Conservation (phyloP, 2,888 invertebrate genomes). For the Drosophila hawaiiensis region DNA sequence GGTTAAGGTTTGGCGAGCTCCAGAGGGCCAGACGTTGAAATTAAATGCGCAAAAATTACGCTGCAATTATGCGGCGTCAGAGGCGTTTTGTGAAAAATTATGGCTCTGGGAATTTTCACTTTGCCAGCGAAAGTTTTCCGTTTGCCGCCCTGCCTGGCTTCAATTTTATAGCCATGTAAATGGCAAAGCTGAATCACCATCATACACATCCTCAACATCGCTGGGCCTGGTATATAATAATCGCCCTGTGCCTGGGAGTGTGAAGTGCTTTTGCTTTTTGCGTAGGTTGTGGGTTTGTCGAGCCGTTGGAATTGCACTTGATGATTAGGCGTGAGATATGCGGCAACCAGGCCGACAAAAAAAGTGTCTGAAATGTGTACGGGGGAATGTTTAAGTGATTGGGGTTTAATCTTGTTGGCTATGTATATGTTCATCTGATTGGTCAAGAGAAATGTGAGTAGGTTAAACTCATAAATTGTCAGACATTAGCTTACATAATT, state of each 20-base stretch:
- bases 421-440: constrained; percentile 4
- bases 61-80: constrained; percentile 77
- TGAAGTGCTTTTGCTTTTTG: constrained; percentile 45
- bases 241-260: constrained; percentile 45
- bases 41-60: constrained; percentile 77
- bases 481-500: background rate
- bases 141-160: constrained; percentile 29
- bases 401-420: background rate
- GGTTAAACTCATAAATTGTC: background rate
- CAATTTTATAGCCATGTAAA: constrained; percentile 73
- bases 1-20: constrained; percentile 60
- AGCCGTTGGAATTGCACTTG: constrained; percentile 54
- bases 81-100: constrained; percentile 69
- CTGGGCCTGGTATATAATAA: constrained; percentile 40
- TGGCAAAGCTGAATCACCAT: constrained; percentile 42
- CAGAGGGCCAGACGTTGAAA: constrained; percentile 63
- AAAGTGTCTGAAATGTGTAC: constrained; percentile 6
- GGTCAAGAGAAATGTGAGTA: constrained; percentile 7
- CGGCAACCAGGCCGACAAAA: constrained; percentile 15
- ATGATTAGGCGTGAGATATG: constrained; percentile 65
- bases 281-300: constrained; percentile 34
- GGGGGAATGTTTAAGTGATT: constrained; percentile 7
- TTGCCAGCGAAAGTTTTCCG: constrained; percentile 64
- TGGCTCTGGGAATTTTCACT: constrained; percentile 71
- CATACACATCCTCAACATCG: constrained; percentile 20